Evolutionary conservation across 2,888 invertebrate genomes (phyloP).

Genomic region (Drosophila vallismaia): DNA sequence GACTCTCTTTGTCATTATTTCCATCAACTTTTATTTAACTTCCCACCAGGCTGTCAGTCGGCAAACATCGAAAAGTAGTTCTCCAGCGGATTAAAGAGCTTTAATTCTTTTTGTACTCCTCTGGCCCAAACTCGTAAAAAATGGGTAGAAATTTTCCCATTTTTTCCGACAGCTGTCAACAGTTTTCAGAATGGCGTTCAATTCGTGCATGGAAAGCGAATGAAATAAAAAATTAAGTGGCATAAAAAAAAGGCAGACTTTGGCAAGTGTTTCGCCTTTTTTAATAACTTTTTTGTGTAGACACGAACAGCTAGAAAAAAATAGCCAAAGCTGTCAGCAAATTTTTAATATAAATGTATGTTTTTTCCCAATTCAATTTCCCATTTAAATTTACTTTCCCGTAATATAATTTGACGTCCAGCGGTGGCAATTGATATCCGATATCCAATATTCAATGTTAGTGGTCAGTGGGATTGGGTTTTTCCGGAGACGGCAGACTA

Average conservation of each 20-base stretch:
- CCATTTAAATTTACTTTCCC: constrained; percentile 57
- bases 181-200: constrained; percentile 59
- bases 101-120: constrained; percentile 30
- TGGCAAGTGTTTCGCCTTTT: constrained; percentile 65
- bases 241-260: constrained; percentile 30
- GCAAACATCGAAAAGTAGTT: constrained; percentile 66
- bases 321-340: constrained; percentile 37
- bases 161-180: constrained; percentile 71
- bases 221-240: constrained; percentile 24
- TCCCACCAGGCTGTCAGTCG: constrained; percentile 60
- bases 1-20: constrained; percentile 15
- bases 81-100: constrained; percentile 60
- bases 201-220: constrained; percentile 44
- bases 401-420: constrained; percentile 62
- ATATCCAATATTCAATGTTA: constrained; percentile 11
- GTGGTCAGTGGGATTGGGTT: constrained; percentile 22
- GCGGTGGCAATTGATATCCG: constrained; percentile 62
- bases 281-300: constrained; percentile 57
- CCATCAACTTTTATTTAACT: constrained; percentile 57
- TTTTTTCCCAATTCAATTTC: constrained; percentile 26
- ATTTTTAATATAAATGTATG: constrained; percentile 30
- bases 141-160: background rate
- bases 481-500: constrained; percentile 34
- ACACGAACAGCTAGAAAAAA: constrained; percentile 16
- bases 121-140: background rate